Base-by-base conservation (phyloP, 2,888 invertebrate genomes). In the Apodemia duryi region DNA sequence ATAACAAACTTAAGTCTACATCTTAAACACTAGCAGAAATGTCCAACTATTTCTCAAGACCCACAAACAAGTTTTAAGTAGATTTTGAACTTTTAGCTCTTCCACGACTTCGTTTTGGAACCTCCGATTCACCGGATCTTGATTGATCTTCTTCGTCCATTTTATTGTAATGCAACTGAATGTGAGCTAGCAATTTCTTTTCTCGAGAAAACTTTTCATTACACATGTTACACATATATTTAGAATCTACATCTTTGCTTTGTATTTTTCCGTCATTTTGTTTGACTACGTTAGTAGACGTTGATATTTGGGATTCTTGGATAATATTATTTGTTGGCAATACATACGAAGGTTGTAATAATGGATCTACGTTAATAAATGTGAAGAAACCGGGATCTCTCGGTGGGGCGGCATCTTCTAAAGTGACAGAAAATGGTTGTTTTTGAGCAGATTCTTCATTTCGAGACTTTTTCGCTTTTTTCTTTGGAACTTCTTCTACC, bases 271-370 rank as follows among this genome's bases (percentile, higher is more conserved):
- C 62, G n/a, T 75, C 78, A 32, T 69, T 61, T 6, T 72, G 70
- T 13, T 76, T 79, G 1, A 70, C 61, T 29, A 75, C 69, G 1
- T 81, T 73, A 2, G 84, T 85, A 0, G 90, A 89, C 1, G 91
- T 91, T 1, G 87, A 81, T 67, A 90, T 89, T 75, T 90, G 90
- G 0, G 92, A 86, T 72, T 92, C 92, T 73, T 91, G 91, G 49
- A 91, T 88, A 10, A 87, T 88, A 69, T 83, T 89, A 71, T 85
- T 76, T 0, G 87, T 89, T 1, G 92, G 91, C 29, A 91, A 71
- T 43, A 90, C 89, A 69, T 91, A 91, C 0, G 87, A 86, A 0
- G 91, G 88, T 67, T 88, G 86, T 6, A 87, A 68, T 52, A 88
- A 73, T 1, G 92, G 89, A 74, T 92, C 91, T 4, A 92, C 84